Evolutionary conservation across 2,113 vertebrate genomes (phyloP), one percentile per base, ranked within the genome.

Genomic region (Mesitornis unicolor): DNA sequence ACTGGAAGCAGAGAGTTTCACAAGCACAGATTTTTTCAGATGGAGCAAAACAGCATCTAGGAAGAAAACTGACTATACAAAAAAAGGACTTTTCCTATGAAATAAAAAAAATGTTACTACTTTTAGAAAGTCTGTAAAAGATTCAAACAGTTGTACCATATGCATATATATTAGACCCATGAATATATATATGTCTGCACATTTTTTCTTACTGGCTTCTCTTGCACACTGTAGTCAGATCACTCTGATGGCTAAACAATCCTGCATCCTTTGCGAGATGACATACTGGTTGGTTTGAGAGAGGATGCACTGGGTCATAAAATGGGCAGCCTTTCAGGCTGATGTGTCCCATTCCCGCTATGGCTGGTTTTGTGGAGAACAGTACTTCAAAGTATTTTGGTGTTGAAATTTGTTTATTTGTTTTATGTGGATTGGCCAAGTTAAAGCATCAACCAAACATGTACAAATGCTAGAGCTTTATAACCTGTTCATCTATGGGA

Each of bases 391-490:
- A 80, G 26, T 74, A 61, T 74, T 92, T 86, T 65, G n/a, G 8
- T 42, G 13, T 53, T 70, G 74, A 64, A 13, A 12, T 79, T 75
- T 71, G 26, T 69, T 77, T 69, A 29, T 80, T 79, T 61, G 4
- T 51, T 95, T 83, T 63, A 33, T 33, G 20, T 38, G 33, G 17
- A 17, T 28, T 92, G 75, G 17, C n/a, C 53, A 33, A 74, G 33
- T 71, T 61, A 53, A 93, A 93, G 63, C 7, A 57, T 36, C 54
- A 77, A 13, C 29, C 65, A 84, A 92, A 76, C 22, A 90, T 89
- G 92, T 86, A 81, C 76, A 84, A 67, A 81, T 70, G 40, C 50
- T 73, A 51, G 90, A 91, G 67, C 76, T 90, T 93, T 89, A 93
- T 86, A 86, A 81, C 24, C 26, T 84, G 38, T 43, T 90, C 29